Conservation (phyloP, 2,113 vertebrate species). For the Erythrolamprus reginae region DNA sequence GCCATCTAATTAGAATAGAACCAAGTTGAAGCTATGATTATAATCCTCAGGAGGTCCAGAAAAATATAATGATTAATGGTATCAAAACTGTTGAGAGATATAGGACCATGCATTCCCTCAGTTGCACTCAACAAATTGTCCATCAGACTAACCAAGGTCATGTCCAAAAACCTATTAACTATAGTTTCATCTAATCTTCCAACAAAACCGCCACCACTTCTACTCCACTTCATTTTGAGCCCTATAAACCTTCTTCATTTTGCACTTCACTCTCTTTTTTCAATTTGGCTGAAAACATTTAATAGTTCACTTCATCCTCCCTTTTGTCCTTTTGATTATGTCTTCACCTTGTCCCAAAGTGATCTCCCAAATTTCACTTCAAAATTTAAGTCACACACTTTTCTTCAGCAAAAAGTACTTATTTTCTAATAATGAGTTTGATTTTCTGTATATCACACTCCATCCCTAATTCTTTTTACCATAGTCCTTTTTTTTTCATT, state of each 20-base stretch:
- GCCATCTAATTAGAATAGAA: not conserved
- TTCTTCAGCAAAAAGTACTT: not conserved
- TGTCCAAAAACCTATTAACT: not conserved
- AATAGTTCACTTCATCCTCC: not conserved
- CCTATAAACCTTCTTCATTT: not conserved
- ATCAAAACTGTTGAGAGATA: not conserved
- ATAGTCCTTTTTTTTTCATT: not conserved
- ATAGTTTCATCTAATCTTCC: not conserved
- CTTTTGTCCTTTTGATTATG: not conserved
- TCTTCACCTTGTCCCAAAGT: not conserved
- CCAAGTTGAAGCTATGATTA: not conserved
- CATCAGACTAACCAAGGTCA: not conserved
- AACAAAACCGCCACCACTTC: not conserved
- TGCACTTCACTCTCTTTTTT: not conserved
- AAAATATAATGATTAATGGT: not conserved
- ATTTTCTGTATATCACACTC: not conserved
- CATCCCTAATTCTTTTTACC: not conserved
- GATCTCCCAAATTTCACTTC: not conserved
- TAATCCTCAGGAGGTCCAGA: not conserved
- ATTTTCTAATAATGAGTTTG: not conserved
- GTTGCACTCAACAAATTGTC: not conserved
- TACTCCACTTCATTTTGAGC: not conserved
- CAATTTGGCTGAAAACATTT: not conserved
- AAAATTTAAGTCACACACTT: not conserved
- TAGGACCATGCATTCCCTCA: not conserved